Evolutionary conservation across 2,113 vertebrate species (phyloP).

Genomic region (Vidua chalybeata): DNA sequence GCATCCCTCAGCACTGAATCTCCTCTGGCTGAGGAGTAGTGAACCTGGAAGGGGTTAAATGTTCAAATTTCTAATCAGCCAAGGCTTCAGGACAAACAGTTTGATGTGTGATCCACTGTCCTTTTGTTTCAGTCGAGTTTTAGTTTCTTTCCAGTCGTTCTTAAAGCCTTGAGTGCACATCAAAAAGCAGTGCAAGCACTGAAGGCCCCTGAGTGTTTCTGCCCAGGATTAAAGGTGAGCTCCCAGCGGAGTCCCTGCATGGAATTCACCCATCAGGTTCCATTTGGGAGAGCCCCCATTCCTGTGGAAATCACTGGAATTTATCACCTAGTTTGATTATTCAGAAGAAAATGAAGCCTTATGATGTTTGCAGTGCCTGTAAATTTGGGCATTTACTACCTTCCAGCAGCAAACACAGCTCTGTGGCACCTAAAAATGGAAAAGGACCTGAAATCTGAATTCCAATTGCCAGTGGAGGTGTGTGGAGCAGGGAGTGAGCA

Average conservation of each 20-base stretch:
- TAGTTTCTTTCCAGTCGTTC: neutral
- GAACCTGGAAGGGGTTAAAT: neutral
- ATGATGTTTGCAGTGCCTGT: neutral
- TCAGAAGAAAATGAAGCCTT: neutral
- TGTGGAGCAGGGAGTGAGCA: neutral
- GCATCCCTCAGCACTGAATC: neutral
- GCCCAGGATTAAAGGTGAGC: neutral
- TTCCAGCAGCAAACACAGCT: neutral
- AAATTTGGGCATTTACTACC: neutral
- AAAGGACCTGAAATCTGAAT: neutral
- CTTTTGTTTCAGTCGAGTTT: neutral
- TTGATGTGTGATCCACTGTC: neutral
- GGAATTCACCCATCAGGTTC: neutral
- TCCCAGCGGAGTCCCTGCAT: neutral
- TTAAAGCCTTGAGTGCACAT: neutral
- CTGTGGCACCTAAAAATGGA: neutral
- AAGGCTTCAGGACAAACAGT: neutral
- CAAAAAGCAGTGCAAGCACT: neutral
- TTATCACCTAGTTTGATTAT: neutral
- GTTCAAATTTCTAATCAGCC: neutral
- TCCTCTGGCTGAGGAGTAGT: neutral
- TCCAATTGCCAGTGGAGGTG: neutral
- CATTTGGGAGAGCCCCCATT: neutral
- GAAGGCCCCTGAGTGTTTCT: neutral
- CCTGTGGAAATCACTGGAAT: neutral